Base-by-base conservation (phyloP, 2,888 invertebrate genomes). In the Dasypolia templi region DNA sequence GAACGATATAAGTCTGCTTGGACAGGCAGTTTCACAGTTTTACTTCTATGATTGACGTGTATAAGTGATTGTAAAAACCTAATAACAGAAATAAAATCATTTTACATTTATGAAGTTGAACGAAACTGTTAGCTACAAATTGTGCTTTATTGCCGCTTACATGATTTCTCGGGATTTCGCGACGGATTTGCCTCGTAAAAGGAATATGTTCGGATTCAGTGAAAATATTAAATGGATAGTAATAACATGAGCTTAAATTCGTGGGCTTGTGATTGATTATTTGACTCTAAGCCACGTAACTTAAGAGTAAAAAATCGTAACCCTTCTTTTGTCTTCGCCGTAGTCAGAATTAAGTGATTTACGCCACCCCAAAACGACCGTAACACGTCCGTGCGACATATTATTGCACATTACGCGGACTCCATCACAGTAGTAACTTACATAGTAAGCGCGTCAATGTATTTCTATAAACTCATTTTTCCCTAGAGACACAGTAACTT, bases 401-500 rank as follows among this genome's bases (percentile, higher is more conserved):
- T 4, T 44, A 22, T 35, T 42, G 32, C 29, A 77, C 12, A 65
- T 22, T 35, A 58, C 32, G 53, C 63, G 17, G 26, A 61, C 49
- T 65, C 2, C 62, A 61, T 64, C 44, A 9, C 35, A 19, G 14
- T 61, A 49, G 59, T 32, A 77, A 62, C 26, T 44, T 22, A 51
- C 51, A 67, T 46, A 53, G 26, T 79, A 72, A 66, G 0, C 14
- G 26, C 51, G 26, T 53, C 63, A 46, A 72, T 46, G 58, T 72
- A 67, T 72, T 71, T 66, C 55, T 49, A 71, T 61, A 55, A 72
- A 75, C n/a, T 67, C 49, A 64, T 77, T 72, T 51, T 82, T 44
- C 72, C 77, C 64, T 49, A 70, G 67, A 75, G 63, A 75, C 80
- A 67, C 59, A 71, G 71, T 75, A 56, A 72, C 59, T 67, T 69